Percentiles rank a stretch among this genome's conserved stretches.
These are phyloP conservation scores for Galemys pyrenaicus DNA, from an alignment of 2,113 vertebrate species.

Conservation along the genomic window DNA sequence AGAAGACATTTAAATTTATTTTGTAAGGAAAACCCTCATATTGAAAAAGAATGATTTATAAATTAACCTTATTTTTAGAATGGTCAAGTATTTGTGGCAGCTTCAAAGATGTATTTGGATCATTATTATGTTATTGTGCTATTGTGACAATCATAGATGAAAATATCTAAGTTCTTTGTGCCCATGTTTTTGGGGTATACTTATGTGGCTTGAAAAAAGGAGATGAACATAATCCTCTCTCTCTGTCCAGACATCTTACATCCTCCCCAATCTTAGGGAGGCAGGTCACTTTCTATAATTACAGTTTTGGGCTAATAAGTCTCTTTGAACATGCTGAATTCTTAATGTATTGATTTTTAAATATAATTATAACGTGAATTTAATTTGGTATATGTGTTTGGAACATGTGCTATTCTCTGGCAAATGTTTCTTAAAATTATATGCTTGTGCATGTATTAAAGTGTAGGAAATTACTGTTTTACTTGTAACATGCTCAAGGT, in stretches of 20 bases:
- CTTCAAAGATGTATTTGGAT: neutral
- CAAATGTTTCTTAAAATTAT: constrained; percentile 79
- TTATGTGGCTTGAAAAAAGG: neutral
- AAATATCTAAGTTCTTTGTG: neutral
- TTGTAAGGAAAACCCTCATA: neutral
- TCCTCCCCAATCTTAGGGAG: constrained; percentile 64
- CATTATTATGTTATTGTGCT: neutral
- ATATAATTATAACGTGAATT: constrained; percentile 76
- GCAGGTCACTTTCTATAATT: constrained; percentile 81
- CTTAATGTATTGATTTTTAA: constrained; percentile 79
- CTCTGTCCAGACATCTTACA: constrained; percentile 51
- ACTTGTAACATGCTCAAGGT: constrained; percentile 74
- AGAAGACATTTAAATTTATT: neutral
- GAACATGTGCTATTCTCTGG: constrained; percentile 73
- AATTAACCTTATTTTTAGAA: neutral
- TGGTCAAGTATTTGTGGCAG: neutral
- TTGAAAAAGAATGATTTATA: constrained; percentile 10
- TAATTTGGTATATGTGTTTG: constrained; percentile 80
- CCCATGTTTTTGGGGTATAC: neutral
- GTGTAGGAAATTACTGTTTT: constrained; percentile 84
- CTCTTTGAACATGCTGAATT: constrained; percentile 84
- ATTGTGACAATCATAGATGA: neutral
- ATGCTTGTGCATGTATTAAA: constrained; percentile 76
- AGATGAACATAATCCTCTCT: neutral
- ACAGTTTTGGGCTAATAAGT: constrained; percentile 71